Evolutionary conservation across 1,140 invertebrate species (phyloP).

Genomic region (Chrysomallon squamiferum): DNA sequence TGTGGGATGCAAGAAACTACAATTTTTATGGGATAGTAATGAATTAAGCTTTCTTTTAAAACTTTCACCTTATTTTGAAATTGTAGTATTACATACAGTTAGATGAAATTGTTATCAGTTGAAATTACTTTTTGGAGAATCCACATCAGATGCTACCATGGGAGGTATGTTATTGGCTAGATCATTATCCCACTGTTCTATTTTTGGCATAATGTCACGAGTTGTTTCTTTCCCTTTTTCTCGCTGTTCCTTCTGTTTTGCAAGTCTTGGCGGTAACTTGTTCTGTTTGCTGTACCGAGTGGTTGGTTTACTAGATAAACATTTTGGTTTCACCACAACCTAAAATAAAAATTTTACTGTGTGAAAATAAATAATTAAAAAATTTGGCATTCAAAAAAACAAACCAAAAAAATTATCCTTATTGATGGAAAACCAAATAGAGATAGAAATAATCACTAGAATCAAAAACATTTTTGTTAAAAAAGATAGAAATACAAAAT

Average conservation of each 20-base stretch:
- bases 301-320: slow-evolving; percentile 66
- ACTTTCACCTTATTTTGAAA: no score
- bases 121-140: no score
- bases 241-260: slow-evolving; percentile 72
- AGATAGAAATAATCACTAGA: no score
- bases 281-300: slow-evolving; percentile 38
- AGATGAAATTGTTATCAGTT: no score
- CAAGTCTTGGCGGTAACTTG: slow-evolving; percentile 81
- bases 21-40: no score
- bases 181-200: slow-evolving; percentile 62
- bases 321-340: slow-evolving; percentile 58
- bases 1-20: no score
- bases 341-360: slow-evolving; percentile 18
- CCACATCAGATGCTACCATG: neutral
- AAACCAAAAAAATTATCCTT: no score
- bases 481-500: no score
- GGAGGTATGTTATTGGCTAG: slow-evolving; percentile 59
- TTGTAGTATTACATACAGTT: no score
- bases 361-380: neutral
- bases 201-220: slow-evolving; percentile 55
- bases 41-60: no score
- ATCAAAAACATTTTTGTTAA: no score
- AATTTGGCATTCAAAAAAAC: neutral
- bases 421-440: no score
- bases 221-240: slow-evolving; percentile 44